A percentile compares a stretch with the other conserved stretches of the same genome.
phyloP scores from a whole-genome alignment of 2,888 invertebrate genomes.

The Caenorhabditis sp. region DNA sequence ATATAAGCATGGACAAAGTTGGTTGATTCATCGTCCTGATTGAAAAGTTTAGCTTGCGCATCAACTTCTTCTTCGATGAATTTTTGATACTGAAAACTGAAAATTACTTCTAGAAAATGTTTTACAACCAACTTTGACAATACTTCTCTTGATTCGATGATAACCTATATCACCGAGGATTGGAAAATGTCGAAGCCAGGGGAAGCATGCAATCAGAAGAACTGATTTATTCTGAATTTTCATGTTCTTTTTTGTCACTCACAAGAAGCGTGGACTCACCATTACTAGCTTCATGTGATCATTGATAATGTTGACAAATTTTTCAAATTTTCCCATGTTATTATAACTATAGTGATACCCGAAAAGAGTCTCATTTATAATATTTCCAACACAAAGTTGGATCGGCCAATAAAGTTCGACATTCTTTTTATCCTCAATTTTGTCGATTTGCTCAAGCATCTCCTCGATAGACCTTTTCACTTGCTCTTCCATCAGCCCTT shows the following conservation, averaged over 20 bases:
- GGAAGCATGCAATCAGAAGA: constrained; percentile 10
- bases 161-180: constrained; percentile 33
- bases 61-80: constrained; percentile 28
- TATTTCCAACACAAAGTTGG: constrained; percentile 53
- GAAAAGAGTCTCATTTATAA: constrained; percentile 52
- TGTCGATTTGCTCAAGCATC: constrained; percentile 26
- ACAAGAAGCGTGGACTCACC: neutral
- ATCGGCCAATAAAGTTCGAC: constrained; percentile 46
- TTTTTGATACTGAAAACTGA: constrained; percentile 17
- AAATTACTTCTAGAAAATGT: neutral
- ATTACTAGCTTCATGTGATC: constrained; percentile 9
- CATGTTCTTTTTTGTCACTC: no score
- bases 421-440: constrained; percentile 5
- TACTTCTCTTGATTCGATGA: constrained; percentile 14
- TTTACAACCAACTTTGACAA: constrained; percentile 5
- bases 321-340: constrained; percentile 36
- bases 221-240: neutral
- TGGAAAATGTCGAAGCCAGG: constrained; percentile 39
- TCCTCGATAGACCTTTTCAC: constrained; percentile 29
- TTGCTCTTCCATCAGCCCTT: constrained; percentile 50
- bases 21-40: constrained; percentile 31
- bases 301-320: constrained; percentile 25
- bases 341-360: constrained; percentile 42
- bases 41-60: constrained; percentile 19
- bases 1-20: constrained; percentile 48